Evolutionary conservation across 92 coral and sea anemone species (phyloP).

Genomic region (Siderastrea radians): DNA sequence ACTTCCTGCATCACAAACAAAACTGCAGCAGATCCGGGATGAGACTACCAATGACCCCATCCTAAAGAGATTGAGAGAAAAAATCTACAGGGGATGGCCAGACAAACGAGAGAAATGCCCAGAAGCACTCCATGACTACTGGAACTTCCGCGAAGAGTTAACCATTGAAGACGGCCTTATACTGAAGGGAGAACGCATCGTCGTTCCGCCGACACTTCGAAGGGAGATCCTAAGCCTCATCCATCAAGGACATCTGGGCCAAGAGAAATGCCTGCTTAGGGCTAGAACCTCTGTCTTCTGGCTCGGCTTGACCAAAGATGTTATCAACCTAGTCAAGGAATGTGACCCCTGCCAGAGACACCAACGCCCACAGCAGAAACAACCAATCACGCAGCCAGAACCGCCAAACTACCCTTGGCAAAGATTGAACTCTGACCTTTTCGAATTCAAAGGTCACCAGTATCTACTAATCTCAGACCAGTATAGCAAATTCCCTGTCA

Average conservation of each 20-base stretch:
- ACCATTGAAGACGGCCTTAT: slow-evolving; percentile 66
- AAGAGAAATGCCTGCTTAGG: too few species aligned
- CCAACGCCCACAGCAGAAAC: slow-evolving; percentile 25
- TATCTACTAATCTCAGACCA: slow-evolving; percentile 57
- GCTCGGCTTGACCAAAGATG: slow-evolving; percentile 67
- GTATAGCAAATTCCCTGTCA: slow-evolving; percentile 75
- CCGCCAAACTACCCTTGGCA: slow-evolving; percentile 57
- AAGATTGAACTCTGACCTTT: slow-evolving; percentile 59
- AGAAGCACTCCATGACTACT: slow-evolving; percentile 52
- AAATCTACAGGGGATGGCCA: too few species aligned
- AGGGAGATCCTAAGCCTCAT: slow-evolving; percentile 47
- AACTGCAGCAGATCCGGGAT: slow-evolving; percentile 29
- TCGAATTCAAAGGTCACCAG: slow-evolving; percentile 54
- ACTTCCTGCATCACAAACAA: slow-evolving; percentile 47
- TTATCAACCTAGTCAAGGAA: slow-evolving; percentile 27
- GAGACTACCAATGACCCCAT: too few species aligned
- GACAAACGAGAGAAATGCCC: too few species aligned
- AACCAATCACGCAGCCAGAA: too few species aligned
- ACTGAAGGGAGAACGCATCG: slow-evolving; percentile 42
- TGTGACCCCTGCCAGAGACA: slow-evolving; percentile 66
- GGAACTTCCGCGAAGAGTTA: slow-evolving; percentile 75
- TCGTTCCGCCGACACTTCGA: slow-evolving; percentile 55
- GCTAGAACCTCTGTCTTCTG: slow-evolving; percentile 32
- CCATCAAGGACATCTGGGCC: slow-evolving; percentile 63
- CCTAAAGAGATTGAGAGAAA: too few species aligned